Conservation (phyloP, 1,140 invertebrate species). For the Aporrectodea caliginosa region DNA sequence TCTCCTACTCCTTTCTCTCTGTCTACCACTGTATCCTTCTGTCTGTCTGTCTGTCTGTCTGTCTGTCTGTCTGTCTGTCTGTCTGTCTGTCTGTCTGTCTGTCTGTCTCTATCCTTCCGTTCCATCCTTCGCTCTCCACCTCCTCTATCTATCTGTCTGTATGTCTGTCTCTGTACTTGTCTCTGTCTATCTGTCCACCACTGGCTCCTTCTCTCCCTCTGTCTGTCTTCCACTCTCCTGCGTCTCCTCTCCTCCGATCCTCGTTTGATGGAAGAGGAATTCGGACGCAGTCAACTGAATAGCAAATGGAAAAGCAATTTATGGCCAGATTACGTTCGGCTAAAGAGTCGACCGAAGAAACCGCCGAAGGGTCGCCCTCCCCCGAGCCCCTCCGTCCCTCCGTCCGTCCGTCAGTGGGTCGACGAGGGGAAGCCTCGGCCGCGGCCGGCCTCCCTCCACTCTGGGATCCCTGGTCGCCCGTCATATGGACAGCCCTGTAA, state of each 20-base stretch:
- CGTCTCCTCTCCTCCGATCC: not conserved
- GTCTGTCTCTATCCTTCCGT: too few relatives aligned
- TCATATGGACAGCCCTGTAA: too few relatives aligned
- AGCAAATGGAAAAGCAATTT: constrained; percentile 1
- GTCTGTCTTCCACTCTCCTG: not conserved
- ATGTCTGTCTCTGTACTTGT: too few relatives aligned
- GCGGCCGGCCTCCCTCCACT: too few relatives aligned
- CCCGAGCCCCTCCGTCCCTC: too few relatives aligned
- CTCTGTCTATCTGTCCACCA: not conserved
- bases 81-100: not conserved
- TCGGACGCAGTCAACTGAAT: not conserved
- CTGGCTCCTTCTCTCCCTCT: not conserved
- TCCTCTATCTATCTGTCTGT: too few relatives aligned
- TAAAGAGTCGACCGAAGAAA: not conserved
- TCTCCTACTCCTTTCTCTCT: not conserved
- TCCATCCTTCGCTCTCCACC: too few relatives aligned
- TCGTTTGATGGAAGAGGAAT: not conserved
- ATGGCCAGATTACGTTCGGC: not conserved
- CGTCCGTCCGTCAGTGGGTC: too few relatives aligned
- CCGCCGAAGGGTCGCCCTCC: not conserved
- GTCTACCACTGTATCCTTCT: not conserved
- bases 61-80: not conserved
- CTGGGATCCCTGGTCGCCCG: too few relatives aligned
- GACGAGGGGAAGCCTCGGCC: too few relatives aligned
- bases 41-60: not conserved